These are phyloP conservation scores for Nannospalax galili DNA, from an alignment of 2,113 vertebrate species.

Conservation along the genomic window DNA sequence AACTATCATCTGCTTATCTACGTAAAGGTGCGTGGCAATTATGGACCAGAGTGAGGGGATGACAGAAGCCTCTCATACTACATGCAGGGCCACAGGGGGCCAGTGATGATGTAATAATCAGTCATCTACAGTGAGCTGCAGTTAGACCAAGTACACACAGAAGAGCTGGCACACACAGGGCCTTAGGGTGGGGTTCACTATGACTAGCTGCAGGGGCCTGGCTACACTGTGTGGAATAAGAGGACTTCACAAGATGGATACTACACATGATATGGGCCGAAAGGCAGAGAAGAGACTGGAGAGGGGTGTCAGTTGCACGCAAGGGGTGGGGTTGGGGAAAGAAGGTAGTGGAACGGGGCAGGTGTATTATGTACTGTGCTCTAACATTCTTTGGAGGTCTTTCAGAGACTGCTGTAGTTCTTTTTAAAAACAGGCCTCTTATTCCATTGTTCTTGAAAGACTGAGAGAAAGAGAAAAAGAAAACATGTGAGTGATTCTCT, in stretches of 20 bases:
- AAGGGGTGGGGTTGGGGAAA: neutral
- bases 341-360: neutral
- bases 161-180: constrained; percentile 76
- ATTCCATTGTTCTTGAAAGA: constrained; percentile 80
- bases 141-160: constrained; percentile 85
- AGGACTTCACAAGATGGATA: constrained; percentile 88
- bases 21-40: constrained; percentile 85
- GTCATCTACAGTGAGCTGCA: constrained; percentile 86
- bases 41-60: constrained; percentile 86
- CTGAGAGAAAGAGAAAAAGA: constrained; percentile 36
- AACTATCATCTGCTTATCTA: constrained; percentile 85
- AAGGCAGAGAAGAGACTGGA: constrained; percentile 79
- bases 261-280: constrained; percentile 82
- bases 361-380: constrained; percentile 83
- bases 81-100: constrained; percentile 88
- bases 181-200: constrained; percentile 71
- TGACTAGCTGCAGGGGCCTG: constrained; percentile 77
- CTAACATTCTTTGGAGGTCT: constrained; percentile 88
- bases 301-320: constrained; percentile 70
- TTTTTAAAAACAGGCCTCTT: constrained; percentile 82
- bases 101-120: constrained; percentile 86
- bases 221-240: constrained; percentile 85
- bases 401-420: constrained; percentile 84
- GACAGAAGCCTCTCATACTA: constrained; percentile 85
- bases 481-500: constrained; percentile 41